Evolutionary conservation across 2,888 invertebrate species (phyloP).

Genomic region (Eupithecia tripunctaria): DNA sequence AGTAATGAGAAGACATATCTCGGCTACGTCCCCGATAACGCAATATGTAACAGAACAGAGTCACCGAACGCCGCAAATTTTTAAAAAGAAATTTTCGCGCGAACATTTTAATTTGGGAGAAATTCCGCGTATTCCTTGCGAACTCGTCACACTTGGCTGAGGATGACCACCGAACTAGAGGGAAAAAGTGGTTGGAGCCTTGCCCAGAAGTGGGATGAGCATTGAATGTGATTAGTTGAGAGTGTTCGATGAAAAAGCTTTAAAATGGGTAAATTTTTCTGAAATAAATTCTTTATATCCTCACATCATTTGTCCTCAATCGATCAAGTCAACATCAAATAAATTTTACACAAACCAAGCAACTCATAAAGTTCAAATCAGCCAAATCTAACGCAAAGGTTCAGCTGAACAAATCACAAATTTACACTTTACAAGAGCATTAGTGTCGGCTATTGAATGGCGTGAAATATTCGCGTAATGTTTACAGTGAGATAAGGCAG

Average conservation of each 20-base stretch:
- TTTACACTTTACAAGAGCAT: constrained; percentile 16
- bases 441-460: constrained; percentile 5
- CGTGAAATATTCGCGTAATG: constrained; percentile 17
- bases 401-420: constrained; percentile 15
- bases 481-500: constrained; percentile 27
- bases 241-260: constrained; percentile 18
- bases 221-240: constrained; percentile 29
- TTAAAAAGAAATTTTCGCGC: constrained; percentile 52
- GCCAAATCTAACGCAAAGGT: constrained; percentile 5
- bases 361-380: neutral
- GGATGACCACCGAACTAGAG: constrained; percentile 42
- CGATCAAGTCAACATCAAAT: neutral
- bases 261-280: neutral
- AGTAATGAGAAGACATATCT: constrained; percentile 65
- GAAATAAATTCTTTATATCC: neutral
- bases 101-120: constrained; percentile 56
- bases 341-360: neutral
- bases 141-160: constrained; percentile 47
- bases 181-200: constrained; percentile 45
- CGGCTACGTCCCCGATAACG: constrained; percentile 62
- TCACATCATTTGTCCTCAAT: neutral
- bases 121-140: constrained; percentile 53
- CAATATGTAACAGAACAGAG: constrained; percentile 10
- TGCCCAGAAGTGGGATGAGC: constrained; percentile 44
- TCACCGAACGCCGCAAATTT: constrained; percentile 21